A percentile compares a stretch with the other conserved stretches of the same genome.
phyloP scores from a whole-genome alignment of 2,888 invertebrate species.

The Caenorhabditis macrosperma region DNA sequence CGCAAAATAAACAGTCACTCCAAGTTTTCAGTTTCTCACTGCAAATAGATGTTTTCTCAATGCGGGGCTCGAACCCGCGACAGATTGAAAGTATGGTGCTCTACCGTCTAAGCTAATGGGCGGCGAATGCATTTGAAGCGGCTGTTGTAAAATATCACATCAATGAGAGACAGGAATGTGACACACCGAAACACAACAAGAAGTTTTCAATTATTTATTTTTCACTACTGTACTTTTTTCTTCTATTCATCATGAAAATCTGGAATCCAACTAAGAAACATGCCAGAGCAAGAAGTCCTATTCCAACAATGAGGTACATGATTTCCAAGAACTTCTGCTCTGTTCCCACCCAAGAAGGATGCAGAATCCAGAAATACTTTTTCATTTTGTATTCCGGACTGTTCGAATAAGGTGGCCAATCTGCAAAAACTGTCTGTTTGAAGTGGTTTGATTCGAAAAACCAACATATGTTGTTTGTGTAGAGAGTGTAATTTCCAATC shows the following conservation, averaged over 20 bases:
- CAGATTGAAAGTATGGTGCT: constrained; percentile 80
- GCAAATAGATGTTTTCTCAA: constrained; percentile 70
- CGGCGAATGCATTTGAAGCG: constrained; percentile 36
- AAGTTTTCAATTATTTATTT: not conserved
- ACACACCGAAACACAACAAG: not conserved
- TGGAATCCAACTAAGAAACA: constrained; percentile 26
- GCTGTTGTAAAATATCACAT: not conserved
- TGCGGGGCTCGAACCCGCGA: constrained; percentile 80
- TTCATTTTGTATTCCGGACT: constrained; percentile 6
- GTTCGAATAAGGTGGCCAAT: not conserved
- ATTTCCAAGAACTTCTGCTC: constrained; percentile 49
- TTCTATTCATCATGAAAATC: constrained; percentile 34
- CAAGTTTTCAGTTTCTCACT: not conserved
- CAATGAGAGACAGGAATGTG: not conserved
- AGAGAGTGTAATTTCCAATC: constrained; percentile 33
- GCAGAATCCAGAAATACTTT: constrained; percentile 52
- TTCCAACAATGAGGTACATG: constrained; percentile 47
- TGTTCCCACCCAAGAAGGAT: constrained; percentile 56
- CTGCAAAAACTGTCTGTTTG: too few species aligned
- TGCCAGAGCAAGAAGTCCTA: constrained; percentile 19
- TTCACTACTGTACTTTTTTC: constrained; percentile 14
- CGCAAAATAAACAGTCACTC: constrained; percentile 34
- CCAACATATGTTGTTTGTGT: constrained; percentile 38
- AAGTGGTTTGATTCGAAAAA: not conserved
- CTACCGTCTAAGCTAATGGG: constrained; percentile 80